phyloP scores from a whole-genome alignment of 2,797 vertebrate genomes.

The Tolypeutes matacus region DNA sequence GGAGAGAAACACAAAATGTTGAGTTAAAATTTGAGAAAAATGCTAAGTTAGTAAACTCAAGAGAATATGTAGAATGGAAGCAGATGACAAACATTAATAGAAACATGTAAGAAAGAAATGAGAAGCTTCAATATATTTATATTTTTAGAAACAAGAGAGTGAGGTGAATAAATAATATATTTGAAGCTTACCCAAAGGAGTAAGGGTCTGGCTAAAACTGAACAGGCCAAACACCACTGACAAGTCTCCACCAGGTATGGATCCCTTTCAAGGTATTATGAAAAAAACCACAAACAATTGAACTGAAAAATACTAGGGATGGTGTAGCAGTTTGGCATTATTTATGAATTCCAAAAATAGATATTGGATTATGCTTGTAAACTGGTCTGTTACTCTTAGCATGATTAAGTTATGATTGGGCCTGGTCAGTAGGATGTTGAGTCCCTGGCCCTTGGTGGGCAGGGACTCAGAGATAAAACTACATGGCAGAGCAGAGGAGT shows the following conservation, averaged over 20 bases:
- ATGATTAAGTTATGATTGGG: too few species aligned
- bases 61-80: background rate
- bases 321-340: background rate
- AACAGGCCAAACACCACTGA: background rate
- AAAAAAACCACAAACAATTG: background rate
- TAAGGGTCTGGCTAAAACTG: background rate
- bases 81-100: background rate
- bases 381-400: too few species aligned
- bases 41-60: background rate
- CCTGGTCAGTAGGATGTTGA: too few species aligned
- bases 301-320: background rate
- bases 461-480: too few species aligned
- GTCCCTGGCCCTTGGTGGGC: too few species aligned
- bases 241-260: background rate
- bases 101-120: background rate
- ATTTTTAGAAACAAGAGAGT: slow-evolving; percentile 2
- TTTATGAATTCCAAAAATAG: too few species aligned
- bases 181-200: background rate
- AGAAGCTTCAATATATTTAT: background rate
- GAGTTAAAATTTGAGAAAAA: background rate
- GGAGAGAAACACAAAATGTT: background rate
- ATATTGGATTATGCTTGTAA: too few species aligned
- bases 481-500: too few species aligned
- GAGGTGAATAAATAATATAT: background rate
- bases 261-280: background rate